phyloP scores from a whole-genome alignment of 1,140 invertebrate genomes.

The Choristoneura fumiferana region DNA sequence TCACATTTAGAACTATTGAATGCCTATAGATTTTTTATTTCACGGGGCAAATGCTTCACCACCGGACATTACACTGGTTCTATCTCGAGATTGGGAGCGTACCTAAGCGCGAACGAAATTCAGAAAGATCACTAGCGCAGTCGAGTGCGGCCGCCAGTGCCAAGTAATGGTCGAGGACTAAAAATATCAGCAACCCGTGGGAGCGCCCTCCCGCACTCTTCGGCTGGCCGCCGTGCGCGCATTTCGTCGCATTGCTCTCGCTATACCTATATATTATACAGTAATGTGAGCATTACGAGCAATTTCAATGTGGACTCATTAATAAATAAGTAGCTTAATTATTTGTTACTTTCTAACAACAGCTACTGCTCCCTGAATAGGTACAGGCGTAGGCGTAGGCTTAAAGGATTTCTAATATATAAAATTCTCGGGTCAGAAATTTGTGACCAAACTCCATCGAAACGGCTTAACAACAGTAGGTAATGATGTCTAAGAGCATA shows the following conservation, averaged over 20 bases:
- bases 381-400: no score
- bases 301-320: no score
- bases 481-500: no score
- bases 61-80: conserved; percentile 52
- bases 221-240: conserved; percentile 62
- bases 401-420: no score
- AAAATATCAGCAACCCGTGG: conserved; percentile 78
- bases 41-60: conserved; percentile 35
- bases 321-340: no score
- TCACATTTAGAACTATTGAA: conserved; percentile 27
- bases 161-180: conserved; percentile 76
- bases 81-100: conserved; percentile 59
- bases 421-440: no score
- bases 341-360: no score
- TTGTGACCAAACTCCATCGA: no score
- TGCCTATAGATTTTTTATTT: conserved; percentile 22
- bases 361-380: no score
- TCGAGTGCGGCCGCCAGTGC: conserved; percentile 73
- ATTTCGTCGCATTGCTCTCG: conserved; percentile 66
- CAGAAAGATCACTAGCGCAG: conserved; percentile 73
- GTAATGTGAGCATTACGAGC: no score
- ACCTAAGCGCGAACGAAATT: conserved; percentile 67
- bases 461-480: no score
- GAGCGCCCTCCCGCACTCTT: conserved; percentile 76
- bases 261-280: conserved; percentile 31